These are phyloP conservation scores for Leptopilina syphax DNA, from an alignment of 2,888 invertebrate genomes.

Conservation along the genomic window DNA sequence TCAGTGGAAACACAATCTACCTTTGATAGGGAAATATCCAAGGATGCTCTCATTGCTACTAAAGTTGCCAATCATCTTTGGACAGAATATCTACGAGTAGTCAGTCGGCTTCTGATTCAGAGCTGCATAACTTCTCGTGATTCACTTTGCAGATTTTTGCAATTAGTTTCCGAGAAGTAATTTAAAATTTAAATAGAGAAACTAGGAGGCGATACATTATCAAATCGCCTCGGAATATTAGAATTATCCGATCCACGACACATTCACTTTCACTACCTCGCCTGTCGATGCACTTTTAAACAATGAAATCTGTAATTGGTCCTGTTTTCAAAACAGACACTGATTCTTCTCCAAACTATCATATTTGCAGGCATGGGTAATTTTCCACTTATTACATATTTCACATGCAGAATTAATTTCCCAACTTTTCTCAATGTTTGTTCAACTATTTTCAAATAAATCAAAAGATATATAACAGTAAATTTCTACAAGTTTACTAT, in stretches of 20 bases:
- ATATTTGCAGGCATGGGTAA: neutral
- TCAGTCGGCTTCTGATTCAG: neutral
- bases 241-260: constrained; percentile 37
- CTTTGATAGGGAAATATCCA: constrained; percentile 67
- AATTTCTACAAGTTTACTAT: too few species aligned
- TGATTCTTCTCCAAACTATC: neutral
- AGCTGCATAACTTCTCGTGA: constrained; percentile 22
- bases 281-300: constrained; percentile 20
- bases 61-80: constrained; percentile 69
- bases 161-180: constrained; percentile 20
- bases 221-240: constrained; percentile 17
- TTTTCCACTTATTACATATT: too few species aligned
- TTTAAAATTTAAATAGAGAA: constrained; percentile 16
- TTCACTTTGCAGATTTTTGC: constrained; percentile 18
- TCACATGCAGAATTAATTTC: too few species aligned
- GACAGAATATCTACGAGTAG: constrained; percentile 40
- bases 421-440: too few species aligned
- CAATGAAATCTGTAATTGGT: constrained; percentile 23
- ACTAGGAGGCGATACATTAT: neutral
- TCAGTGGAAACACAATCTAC: constrained; percentile 54
- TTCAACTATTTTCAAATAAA: too few species aligned
- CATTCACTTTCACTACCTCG: constrained; percentile 33
- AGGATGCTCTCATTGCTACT: constrained; percentile 72
- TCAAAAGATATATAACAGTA: too few species aligned
- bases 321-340: constrained; percentile 7